phyloP scores from a whole-genome alignment of 2,888 invertebrate species.

The Mactromeris polynyma region DNA sequence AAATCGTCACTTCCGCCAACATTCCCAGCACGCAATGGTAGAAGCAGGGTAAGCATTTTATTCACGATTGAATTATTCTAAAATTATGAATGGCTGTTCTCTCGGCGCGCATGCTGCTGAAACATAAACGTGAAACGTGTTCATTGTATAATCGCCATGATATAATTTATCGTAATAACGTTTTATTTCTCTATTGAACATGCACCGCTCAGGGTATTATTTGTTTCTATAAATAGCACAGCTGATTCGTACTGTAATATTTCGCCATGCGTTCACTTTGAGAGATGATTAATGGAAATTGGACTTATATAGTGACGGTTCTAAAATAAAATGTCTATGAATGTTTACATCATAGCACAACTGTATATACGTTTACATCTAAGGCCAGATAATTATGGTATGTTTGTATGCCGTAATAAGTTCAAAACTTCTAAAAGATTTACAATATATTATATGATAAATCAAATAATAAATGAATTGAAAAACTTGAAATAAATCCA shows the following conservation, averaged over 20 bases:
- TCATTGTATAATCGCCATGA: not conserved
- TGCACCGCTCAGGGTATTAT: not conserved
- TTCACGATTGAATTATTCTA: not conserved
- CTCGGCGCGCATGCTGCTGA: not conserved
- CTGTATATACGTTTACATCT: too few relatives aligned
- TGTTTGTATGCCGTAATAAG: too few relatives aligned
- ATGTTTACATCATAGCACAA: too few relatives aligned
- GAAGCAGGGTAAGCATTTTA: not conserved
- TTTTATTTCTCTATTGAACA: not conserved
- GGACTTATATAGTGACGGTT: too few relatives aligned
- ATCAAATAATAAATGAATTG: too few relatives aligned
- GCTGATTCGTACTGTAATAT: constrained; percentile 6
- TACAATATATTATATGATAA: too few relatives aligned
- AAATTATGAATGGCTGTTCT: not conserved
- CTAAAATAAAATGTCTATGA: too few relatives aligned
- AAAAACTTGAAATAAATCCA: too few relatives aligned
- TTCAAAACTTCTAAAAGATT: too few relatives aligned
- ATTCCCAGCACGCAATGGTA: constrained; percentile 10
- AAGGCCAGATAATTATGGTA: too few relatives aligned
- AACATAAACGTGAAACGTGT: not conserved
- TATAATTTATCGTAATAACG: not conserved
- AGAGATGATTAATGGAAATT: not conserved
- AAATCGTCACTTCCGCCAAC: constrained; percentile 23
- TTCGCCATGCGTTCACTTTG: not conserved
- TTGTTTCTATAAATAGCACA: constrained; percentile 9